Percentiles rank a stretch among this genome's conserved stretches.
phyloP scores from a whole-genome alignment of 2,797 vertebrate species.

The Bovichtus variegatus region DNA sequence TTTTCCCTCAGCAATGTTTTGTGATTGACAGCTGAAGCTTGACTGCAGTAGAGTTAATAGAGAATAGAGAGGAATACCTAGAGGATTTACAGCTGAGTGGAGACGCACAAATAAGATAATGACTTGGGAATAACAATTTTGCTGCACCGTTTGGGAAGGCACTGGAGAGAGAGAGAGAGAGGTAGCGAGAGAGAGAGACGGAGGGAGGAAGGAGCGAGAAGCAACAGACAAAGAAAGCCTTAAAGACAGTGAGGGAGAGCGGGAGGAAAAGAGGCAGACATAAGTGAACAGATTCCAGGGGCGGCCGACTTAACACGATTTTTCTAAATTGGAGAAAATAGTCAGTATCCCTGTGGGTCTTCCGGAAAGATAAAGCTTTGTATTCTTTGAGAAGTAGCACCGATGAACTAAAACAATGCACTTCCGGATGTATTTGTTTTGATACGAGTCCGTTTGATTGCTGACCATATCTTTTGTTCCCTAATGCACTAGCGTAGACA shows the following conservation, averaged over 20 bases:
- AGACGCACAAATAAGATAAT: slow-evolving; percentile 86
- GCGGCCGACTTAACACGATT: slow-evolving; percentile 60
- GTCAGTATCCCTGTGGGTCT: slow-evolving; percentile 59
- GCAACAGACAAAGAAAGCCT: slow-evolving; percentile 57
- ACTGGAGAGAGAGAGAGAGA: slow-evolving; percentile 48
- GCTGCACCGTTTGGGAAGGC: slow-evolving; percentile 64
- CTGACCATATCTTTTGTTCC: slow-evolving; percentile 55
- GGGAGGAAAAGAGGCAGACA: slow-evolving; percentile 37
- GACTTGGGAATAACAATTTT: slow-evolving; percentile 83
- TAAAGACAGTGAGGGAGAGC: slow-evolving; percentile 54
- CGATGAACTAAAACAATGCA: slow-evolving; percentile 64
- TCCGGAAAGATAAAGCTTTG: slow-evolving; percentile 62
- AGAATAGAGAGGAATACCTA: slow-evolving; percentile 81
- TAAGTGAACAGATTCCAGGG: slow-evolving; percentile 66
- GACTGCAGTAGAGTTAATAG: slow-evolving; percentile 80
- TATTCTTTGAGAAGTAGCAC: slow-evolving; percentile 49
- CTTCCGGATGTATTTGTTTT: slow-evolving; percentile 47
- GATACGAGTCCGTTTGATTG: slow-evolving; percentile 43
- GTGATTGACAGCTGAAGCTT: slow-evolving; percentile 83
- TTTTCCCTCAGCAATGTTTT: slow-evolving; percentile 64
- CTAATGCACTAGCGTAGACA: slow-evolving; percentile 37
- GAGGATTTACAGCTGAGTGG: slow-evolving; percentile 83
- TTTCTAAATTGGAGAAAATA: slow-evolving; percentile 71
- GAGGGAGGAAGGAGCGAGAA: slow-evolving; percentile 20
- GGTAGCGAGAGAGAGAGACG: slow-evolving; percentile 47